These are phyloP conservation scores for Helicoverpa armigera DNA, from an alignment of 1,140 invertebrate species.

Conservation along the genomic window DNA sequence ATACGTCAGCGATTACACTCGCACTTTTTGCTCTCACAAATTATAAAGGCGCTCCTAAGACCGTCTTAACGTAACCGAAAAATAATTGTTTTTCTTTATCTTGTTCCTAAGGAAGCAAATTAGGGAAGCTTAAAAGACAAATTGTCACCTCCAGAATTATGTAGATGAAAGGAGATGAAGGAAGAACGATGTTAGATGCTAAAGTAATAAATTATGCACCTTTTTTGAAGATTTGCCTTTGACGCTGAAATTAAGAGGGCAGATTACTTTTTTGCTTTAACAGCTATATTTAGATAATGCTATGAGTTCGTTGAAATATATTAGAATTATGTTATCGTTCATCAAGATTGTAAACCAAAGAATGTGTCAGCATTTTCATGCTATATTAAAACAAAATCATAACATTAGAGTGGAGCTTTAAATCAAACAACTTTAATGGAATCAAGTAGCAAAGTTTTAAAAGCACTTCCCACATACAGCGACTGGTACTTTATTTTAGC, in stretches of 20 bases:
- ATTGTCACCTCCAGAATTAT: conserved; percentile 41
- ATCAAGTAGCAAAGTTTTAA: no score
- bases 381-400: no score
- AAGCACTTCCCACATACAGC: no score
- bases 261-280: conserved; percentile 18
- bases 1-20: conserved; percentile 24
- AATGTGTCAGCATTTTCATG: no score
- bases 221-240: not conserved
- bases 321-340: no score
- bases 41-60: conserved; percentile 36
- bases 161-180: conserved; percentile 16
- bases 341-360: no score
- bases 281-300: not conserved
- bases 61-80: conserved; percentile 19
- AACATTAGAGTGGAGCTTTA: no score
- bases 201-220: conserved; percentile 18
- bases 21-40: conserved; percentile 27
- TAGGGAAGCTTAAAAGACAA: conserved; percentile 35
- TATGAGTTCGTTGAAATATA: no score
- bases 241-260: not conserved
- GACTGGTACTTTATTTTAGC: no score
- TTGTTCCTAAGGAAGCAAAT: conserved; percentile 32
- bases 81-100: conserved; percentile 44
- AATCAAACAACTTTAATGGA: no score
- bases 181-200: not conserved